Evolutionary conservation across 2,888 invertebrate genomes (phyloP), one percentile per base, ranked within the genome.

Genomic region (Drosophila meridionalis): DNA sequence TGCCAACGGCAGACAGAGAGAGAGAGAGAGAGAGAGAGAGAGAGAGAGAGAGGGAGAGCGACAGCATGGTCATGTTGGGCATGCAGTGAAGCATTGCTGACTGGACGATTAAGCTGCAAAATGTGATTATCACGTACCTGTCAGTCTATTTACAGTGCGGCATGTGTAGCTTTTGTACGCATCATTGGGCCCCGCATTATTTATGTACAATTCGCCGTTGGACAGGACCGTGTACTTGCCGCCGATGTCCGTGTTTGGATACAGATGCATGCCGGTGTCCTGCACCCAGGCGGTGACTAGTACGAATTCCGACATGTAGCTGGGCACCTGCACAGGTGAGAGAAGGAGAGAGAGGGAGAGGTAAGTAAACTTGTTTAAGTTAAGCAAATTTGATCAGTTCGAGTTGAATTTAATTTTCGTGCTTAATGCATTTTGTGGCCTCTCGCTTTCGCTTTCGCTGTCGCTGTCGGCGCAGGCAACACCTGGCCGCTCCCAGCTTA

Each of bases 201-300:
- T 96, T 92, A 98, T 96, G 94, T 97, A 97, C 78, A 98, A 94
- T 83, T 97, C 97, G 20, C 98, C 98, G 91, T 96, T 96, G 82
- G 96, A 95, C 74, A 97, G 94, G 59, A 97, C 95, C 81, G 96
- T 95, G 93, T 96, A 96, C 92, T 97, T 97, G 70, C 95, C 95
- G 93, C 95, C 96, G 87, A 96, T 96, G 92, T 96, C 96, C 48
- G 96, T 95, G 87, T 95, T 96, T 43, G 96, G 96, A 92, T 96
- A 96, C 89, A 97, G 96, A 93, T 96, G 96, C 94, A 96, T 95
- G 83, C 95, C 95, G 66, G 96, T 96, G 86, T 97, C 97, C 92
- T 97, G 96, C 76, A 97, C 95, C 98, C 98, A 99, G 62, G 98
- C 97, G 40, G 97, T 97, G 74, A 96, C 96, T 94, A 96, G 96